Evolutionary conservation across 2,113 vertebrate genomes (phyloP), one percentile per base, ranked within the genome.

Genomic region (pig (Sus scrofa)): DNA sequence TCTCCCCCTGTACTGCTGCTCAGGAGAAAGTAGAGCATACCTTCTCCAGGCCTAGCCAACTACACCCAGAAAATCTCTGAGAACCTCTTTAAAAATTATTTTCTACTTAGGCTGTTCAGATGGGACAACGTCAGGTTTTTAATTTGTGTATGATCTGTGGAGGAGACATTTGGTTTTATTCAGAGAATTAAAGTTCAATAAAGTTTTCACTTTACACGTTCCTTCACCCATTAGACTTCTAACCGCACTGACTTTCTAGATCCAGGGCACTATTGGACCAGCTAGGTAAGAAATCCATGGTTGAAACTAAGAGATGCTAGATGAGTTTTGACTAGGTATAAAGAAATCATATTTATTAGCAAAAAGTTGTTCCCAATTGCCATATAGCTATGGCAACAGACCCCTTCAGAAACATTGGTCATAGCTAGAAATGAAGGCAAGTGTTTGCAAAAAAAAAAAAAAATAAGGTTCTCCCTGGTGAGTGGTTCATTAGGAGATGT

Each of bases 121-220:
- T 98, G 92, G 92, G 94, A 88, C 95, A 97, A 96, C 94, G 96
- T 98, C 97, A 95, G 79, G 97, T 97, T 97, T 98, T 96, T 96
- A 97, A 97, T 96, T 96, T 97, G 96, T 98, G 98, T 97, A 98
- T 97, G 91, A 98, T 97, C 98, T 94, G 62, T 93, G 96, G 97
- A 98, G 97, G 88, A 98, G 92, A 94, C 96, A 89, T 90, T 98
- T 97, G 73, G 32, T 98, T 98, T 94, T 97, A 98, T 98, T 65
- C 68, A 95, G 95, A 96, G 94, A 97, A 97, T 97, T 96, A 98
- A 97, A 98, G 97, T 96, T 89, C 97, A 97, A 63, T 92, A 87
- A 97, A 97, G 96, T 97, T 98, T 98, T 97, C 81, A 79, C 98
- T 98, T 98, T 97, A 94, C 96, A 96, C 81, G 91, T 86, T 97